These are phyloP conservation scores for Sitta europaea DNA, from an alignment of 2,113 vertebrate genomes.

Conservation along the genomic window DNA sequence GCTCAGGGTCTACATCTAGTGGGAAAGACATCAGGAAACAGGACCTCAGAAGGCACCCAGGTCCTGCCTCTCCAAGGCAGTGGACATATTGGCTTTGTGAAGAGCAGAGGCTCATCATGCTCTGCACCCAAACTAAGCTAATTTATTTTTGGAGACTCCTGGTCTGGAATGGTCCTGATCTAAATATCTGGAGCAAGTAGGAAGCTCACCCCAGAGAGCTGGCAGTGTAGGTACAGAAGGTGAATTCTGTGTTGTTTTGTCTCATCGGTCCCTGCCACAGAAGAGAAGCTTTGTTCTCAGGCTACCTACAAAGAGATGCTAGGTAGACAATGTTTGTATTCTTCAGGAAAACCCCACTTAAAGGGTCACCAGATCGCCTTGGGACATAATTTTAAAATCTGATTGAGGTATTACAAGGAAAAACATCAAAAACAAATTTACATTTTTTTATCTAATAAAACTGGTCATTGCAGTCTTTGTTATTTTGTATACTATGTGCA, in stretches of 20 bases:
- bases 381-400: not conserved
- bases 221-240: not conserved
- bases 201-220: fast-evolving
- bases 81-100: not conserved
- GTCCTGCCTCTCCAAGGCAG: not conserved
- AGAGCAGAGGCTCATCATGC: not conserved
- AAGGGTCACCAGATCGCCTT: not conserved
- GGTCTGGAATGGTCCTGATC: not conserved
- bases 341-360: not conserved
- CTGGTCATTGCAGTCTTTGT: not conserved
- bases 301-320: not conserved
- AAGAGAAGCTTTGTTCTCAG: not conserved
- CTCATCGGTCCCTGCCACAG: not conserved
- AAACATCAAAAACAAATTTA: not conserved
- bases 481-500: not conserved
- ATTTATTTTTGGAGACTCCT: not conserved
- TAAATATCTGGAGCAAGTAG: not conserved
- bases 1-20: not conserved
- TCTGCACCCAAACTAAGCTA: not conserved
- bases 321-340: not conserved
- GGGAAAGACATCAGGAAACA: not conserved
- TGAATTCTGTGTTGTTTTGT: fast-evolving
- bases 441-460: not conserved
- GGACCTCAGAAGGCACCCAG: not conserved
- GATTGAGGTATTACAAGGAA: not conserved